Conservation (phyloP, 2,888 invertebrate genomes). For the Lycocerus yunnanus region DNA sequence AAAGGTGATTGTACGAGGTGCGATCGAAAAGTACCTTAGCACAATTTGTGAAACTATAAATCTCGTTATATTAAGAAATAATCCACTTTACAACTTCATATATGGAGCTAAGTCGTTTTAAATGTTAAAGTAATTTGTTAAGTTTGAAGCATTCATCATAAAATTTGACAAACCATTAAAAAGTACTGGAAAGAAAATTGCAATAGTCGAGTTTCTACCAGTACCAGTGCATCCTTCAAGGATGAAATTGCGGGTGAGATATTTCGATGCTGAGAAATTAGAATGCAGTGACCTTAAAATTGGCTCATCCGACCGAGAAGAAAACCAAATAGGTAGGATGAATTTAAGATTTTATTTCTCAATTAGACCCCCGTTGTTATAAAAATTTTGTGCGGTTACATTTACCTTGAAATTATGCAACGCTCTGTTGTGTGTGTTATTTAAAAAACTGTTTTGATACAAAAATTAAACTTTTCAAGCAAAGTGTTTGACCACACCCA, state of each 20-base stretch:
- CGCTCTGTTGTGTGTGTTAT: not conserved
- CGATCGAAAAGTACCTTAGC: not conserved
- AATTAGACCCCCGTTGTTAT: slow-evolving; percentile 33
- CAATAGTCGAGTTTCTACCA: slow-evolving; percentile 5
- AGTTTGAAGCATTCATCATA: slow-evolving; percentile 15
- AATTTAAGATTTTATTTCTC: slow-evolving; percentile 32
- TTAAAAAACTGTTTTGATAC: not conserved
- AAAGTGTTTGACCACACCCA: too few species aligned
- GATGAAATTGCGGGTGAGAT: slow-evolving; percentile 2
- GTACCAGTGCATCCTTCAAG: not conserved
- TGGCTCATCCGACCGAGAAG: slow-evolving; percentile 14
- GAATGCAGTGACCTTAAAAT: slow-evolving; percentile 19
- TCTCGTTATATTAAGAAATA: not conserved
- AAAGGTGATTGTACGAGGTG: not conserved
- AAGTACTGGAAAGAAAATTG: not conserved
- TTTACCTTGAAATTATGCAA: not conserved
- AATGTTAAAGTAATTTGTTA: slow-evolving; percentile 19
- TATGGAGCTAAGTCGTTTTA: slow-evolving; percentile 13
- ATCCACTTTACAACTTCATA: slow-evolving; percentile 10
- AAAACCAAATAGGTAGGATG: slow-evolving; percentile 22
- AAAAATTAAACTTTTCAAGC: not conserved
- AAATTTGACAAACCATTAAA: slow-evolving; percentile 10
- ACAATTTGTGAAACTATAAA: not conserved
- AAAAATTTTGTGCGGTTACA: not conserved
- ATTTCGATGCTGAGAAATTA: slow-evolving; percentile 11